phyloP scores from a whole-genome alignment of 37 sponge, comb jelly and placozoan species.

The Hexactinellida sp. region DNA sequence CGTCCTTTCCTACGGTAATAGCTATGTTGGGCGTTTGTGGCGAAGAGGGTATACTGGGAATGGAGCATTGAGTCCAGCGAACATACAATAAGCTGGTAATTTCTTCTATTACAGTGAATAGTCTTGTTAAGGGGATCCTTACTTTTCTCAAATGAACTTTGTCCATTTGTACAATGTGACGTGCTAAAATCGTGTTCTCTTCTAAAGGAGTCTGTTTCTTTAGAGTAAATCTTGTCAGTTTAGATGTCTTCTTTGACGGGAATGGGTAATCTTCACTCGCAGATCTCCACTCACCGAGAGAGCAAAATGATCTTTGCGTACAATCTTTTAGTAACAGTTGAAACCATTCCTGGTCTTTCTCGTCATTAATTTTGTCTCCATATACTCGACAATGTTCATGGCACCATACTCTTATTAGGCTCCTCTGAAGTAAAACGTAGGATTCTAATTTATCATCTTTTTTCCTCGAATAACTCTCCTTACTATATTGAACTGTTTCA shows the following conservation, averaged over 20 bases:
- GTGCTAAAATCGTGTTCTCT: not conserved
- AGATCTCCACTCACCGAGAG: not conserved
- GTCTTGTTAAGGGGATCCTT: not conserved
- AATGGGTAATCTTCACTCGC: not conserved
- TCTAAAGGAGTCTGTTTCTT: not conserved
- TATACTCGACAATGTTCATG: constrained; percentile 12
- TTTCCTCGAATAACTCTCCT: not conserved
- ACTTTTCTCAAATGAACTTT: not conserved
- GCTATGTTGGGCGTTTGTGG: not conserved
- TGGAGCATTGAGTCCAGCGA: not conserved
- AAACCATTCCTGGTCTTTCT: constrained; percentile 16
- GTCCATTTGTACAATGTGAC: not conserved
- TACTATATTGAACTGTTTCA: not conserved
- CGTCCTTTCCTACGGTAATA: not conserved
- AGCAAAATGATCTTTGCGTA: not conserved
- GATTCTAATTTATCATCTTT: not conserved
- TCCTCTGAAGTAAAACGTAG: not conserved
- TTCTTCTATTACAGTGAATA: not conserved
- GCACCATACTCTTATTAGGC: not conserved
- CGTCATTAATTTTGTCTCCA: not conserved
- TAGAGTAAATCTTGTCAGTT: not conserved
- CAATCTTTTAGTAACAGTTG: not conserved
- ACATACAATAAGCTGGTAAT: not conserved
- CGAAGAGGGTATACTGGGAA: not conserved
- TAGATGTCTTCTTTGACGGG: not conserved